A percentile compares a stretch with the other conserved stretches of the same genome.
phyloP scores from a whole-genome alignment of 2,888 invertebrate species.

The Nycteola revayana region DNA sequence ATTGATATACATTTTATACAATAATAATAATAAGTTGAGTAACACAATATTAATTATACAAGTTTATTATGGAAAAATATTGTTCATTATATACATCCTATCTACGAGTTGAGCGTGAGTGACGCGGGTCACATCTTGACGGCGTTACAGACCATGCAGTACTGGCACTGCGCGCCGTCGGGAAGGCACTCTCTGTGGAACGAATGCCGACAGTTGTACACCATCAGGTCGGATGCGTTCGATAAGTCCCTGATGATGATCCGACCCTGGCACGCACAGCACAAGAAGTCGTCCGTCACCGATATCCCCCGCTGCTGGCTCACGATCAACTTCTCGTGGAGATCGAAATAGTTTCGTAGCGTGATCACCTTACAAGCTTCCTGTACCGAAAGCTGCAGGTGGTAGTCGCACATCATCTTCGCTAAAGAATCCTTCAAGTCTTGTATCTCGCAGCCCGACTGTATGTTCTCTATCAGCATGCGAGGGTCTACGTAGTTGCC shows the following conservation, averaged over 20 bases:
- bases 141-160: constrained; percentile 68
- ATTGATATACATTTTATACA: constrained; percentile 38
- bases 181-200: constrained; percentile 94
- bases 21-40: constrained; percentile 35
- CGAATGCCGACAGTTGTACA: constrained; percentile 94
- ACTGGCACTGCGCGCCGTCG: constrained; percentile 52
- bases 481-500: constrained; percentile 94
- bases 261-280: constrained; percentile 89
- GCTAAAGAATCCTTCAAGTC: constrained; percentile 94
- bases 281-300: constrained; percentile 88
- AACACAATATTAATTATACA: constrained; percentile 26
- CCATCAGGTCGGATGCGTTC: constrained; percentile 86
- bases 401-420: constrained; percentile 97
- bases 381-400: constrained; percentile 94
- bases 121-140: constrained; percentile 62
- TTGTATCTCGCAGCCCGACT: constrained; percentile 92
- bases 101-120: constrained; percentile 49
- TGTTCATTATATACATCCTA: constrained; percentile 39
- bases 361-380: constrained; percentile 95
- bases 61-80: constrained; percentile 36
- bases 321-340: constrained; percentile 90
- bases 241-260: constrained; percentile 88
- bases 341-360: constrained; percentile 93
- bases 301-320: constrained; percentile 90
- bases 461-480: constrained; percentile 92